Evolutionary conservation across 2,113 vertebrate species (phyloP).

Genomic region (Lepus americanus): DNA sequence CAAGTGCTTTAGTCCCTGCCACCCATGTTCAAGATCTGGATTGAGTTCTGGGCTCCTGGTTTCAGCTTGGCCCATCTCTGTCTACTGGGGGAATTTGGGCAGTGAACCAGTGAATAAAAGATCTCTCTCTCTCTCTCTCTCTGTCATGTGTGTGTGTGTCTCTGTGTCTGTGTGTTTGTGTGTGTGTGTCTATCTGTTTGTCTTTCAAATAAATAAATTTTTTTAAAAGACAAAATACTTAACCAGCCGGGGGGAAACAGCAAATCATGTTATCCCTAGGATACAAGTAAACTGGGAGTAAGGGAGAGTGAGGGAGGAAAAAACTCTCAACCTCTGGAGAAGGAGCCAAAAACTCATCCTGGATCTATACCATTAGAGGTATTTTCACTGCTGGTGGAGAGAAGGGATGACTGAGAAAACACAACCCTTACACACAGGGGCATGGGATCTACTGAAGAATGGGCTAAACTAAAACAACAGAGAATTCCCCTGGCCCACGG

Average conservation of each 20-base stretch:
- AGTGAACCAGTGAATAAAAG: too few species aligned
- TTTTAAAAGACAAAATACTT: background rate
- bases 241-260: background rate
- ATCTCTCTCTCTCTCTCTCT: too few species aligned
- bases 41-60: too few species aligned
- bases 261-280: background rate
- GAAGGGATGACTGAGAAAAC: background rate
- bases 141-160: too few species aligned
- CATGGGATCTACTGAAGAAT: background rate
- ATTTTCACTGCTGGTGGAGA: background rate
- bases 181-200: too few species aligned
- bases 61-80: too few species aligned
- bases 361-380: background rate
- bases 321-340: background rate
- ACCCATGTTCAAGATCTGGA: too few species aligned
- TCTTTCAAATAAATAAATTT: too few species aligned
- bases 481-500: background rate
- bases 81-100: too few species aligned
- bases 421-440: background rate
- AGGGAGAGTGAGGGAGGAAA: background rate
- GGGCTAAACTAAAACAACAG: background rate
- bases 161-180: too few species aligned
- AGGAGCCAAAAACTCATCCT: background rate
- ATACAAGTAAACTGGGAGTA: background rate
- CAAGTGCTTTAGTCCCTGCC: too few species aligned